Percentiles rank a stretch among this genome's conserved stretches.
Evolutionary conservation across 2,797 vertebrate genomes (phyloP).

Genomic region (Remorina albescens): DNA sequence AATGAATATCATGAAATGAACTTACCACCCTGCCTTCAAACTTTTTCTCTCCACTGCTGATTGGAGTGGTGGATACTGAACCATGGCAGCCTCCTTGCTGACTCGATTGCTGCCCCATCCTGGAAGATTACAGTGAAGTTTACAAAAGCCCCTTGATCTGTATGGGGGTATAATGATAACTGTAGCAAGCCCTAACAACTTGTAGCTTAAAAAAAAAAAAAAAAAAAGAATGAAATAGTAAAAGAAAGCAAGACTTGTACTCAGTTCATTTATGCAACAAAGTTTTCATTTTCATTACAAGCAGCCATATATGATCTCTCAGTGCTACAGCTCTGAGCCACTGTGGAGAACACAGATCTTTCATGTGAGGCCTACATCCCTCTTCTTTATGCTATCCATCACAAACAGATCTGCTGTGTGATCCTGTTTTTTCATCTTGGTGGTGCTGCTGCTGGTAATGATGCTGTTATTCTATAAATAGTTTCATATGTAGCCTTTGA

Average conservation of each 20-base stretch:
- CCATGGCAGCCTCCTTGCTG: conserved; percentile 13
- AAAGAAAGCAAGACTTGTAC: conserved; percentile 6
- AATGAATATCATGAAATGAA: conserved; percentile 24
- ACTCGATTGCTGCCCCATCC: conserved; percentile 13
- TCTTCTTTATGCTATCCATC: conserved; percentile 17
- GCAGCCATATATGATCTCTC: neutral
- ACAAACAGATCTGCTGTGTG: conserved; percentile 14
- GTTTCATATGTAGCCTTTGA: conserved; percentile 30
- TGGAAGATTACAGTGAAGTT: conserved; percentile 39
- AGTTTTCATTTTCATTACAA: conserved; percentile 4
- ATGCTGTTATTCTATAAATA: conserved; percentile 51
- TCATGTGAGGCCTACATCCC: neutral
- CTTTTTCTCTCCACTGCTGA: neutral
- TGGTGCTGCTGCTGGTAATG: conserved; percentile 38
- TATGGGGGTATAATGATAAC: conserved; percentile 14
- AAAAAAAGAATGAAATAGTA: conserved; percentile 29
- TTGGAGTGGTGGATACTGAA: conserved; percentile 29
- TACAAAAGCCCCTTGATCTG: conserved; percentile 26
- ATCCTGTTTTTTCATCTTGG: conserved; percentile 25
- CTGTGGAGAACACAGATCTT: neutral
- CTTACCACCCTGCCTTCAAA: conserved; percentile 19
- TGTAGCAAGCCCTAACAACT: conserved; percentile 2
- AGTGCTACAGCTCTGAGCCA: conserved; percentile 8
- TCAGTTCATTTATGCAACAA: neutral
- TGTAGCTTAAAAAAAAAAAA: neutral